Conservation (phyloP, 2,113 vertebrate genomes). For the Pollimyrus isidori region DNA sequence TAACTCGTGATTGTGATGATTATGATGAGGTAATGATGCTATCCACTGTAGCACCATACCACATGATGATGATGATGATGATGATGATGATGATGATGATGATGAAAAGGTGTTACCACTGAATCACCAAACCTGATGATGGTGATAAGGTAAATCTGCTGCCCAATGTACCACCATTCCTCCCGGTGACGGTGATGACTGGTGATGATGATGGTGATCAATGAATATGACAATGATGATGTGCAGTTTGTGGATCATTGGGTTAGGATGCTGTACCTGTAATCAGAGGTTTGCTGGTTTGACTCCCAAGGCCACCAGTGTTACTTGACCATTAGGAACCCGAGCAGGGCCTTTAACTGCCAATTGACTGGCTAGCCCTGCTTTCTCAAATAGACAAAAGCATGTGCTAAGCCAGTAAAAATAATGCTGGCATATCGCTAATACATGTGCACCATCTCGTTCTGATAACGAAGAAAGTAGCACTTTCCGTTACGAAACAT, state of each 20-base stretch:
- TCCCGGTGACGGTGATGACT: background rate
- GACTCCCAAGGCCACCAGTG: background rate
- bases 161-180: no score
- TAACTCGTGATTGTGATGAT: background rate
- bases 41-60: background rate
- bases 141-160: background rate
- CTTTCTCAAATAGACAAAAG: background rate
- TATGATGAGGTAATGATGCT: background rate
- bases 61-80: background rate
- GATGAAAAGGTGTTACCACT: background rate
- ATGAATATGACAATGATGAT: background rate
- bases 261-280: background rate
- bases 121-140: background rate
- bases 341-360: background rate
- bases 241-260: background rate
- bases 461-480: background rate
- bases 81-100: background rate
- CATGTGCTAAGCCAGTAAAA: background rate
- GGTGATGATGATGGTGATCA: background rate
- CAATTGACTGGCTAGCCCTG: background rate
- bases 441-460: background rate
- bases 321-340: background rate
- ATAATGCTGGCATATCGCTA: background rate
- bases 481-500: background rate
- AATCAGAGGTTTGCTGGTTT: background rate